Conservation (phyloP, 2,888 invertebrate species). For the Heliconius ismenius region DNA sequence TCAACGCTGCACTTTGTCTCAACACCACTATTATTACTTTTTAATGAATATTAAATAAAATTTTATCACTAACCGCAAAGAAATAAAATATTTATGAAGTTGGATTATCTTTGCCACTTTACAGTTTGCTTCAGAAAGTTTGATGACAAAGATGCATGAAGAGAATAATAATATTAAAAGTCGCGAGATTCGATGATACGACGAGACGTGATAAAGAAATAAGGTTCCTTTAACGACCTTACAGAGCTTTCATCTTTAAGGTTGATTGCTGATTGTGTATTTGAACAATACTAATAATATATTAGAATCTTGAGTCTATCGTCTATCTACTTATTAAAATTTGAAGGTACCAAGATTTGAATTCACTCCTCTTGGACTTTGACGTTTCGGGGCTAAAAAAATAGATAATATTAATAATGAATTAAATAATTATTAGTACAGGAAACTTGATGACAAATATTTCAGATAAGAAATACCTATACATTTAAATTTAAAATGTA, state of each 20-base stretch:
- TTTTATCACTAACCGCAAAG: no score
- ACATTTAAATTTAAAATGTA: conserved; percentile 10
- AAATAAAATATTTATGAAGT: conserved; percentile 6
- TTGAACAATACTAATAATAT: neutral
- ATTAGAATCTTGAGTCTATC: no score
- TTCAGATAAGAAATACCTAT: neutral
- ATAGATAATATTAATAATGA: neutral
- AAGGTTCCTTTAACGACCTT: neutral
- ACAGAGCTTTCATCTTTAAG: neutral
- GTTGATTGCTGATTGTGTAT: neutral
- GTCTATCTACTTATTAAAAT: no score
- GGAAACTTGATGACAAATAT: neutral
- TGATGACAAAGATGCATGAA: conserved; percentile 7
- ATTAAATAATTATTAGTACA: neutral
- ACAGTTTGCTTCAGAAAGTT: conserved; percentile 7
- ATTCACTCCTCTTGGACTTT: no score
- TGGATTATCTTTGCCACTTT: conserved; percentile 10
- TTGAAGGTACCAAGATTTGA: no score
- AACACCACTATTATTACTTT: no score
- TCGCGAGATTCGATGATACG: neutral
- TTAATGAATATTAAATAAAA: no score
- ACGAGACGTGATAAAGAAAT: neutral
- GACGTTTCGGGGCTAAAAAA: no score
- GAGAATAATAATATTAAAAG: conserved; percentile 17
- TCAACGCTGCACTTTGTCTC: neutral